These are phyloP conservation scores for Gobio gobio DNA, from an alignment of 2,113 vertebrate genomes.

Conservation along the genomic window DNA sequence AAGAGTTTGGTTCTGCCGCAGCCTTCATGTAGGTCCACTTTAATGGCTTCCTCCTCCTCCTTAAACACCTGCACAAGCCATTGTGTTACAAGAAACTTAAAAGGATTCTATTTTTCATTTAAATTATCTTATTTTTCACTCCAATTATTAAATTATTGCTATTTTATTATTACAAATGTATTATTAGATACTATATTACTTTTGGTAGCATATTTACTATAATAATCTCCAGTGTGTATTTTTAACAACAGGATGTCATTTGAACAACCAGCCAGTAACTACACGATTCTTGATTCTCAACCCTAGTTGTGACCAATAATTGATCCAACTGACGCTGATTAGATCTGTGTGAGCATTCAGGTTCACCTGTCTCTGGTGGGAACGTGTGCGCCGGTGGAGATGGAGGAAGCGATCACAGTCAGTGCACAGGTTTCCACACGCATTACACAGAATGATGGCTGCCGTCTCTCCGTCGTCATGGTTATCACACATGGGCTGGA, in stretches of 20 bases:
- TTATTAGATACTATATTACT: no score
- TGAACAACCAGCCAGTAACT: neutral
- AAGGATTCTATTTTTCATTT: neutral
- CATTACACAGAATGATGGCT: constrained; percentile 95
- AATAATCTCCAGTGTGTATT: neutral
- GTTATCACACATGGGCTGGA: constrained; percentile 98
- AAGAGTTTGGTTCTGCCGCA: constrained; percentile 98
- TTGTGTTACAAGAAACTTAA: neutral
- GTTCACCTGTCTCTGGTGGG: constrained; percentile 95
- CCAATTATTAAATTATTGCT: no score
- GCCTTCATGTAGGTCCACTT: constrained; percentile 98
- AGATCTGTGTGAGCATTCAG: neutral
- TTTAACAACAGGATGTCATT: neutral
- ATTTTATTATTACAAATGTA: no score
- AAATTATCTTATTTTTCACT: no score
- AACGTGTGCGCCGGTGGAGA: constrained; percentile 95
- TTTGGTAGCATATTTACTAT: neutral
- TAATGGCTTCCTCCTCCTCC: constrained; percentile 98
- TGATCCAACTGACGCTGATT: neutral
- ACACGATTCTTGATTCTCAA: neutral
- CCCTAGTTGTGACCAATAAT: neutral
- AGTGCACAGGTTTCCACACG: constrained; percentile 96
- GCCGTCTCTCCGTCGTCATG: constrained; percentile 98
- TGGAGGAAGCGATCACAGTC: constrained; percentile 98
- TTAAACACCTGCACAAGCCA: constrained; percentile 88